Conservation (phyloP, 2,888 invertebrate species). For the Mesorhabditis sp. region DNA sequence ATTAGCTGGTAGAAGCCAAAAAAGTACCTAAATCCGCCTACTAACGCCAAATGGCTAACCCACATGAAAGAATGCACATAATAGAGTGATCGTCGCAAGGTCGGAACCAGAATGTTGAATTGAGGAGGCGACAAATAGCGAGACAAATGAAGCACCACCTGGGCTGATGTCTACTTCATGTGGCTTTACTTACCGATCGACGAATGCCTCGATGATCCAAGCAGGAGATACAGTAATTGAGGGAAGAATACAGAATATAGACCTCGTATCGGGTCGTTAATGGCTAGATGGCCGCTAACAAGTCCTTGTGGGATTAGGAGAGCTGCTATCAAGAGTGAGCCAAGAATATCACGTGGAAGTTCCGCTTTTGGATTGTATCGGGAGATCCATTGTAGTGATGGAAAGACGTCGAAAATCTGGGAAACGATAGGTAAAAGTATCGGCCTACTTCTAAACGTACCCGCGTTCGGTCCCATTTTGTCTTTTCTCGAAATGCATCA, state of each 20-base stretch:
- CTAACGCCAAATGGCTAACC: not conserved
- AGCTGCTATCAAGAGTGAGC: not conserved
- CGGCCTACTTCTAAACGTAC: not conserved
- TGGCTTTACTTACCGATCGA: conserved; percentile 19
- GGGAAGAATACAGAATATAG: conserved; percentile 28
- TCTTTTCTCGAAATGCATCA: not conserved
- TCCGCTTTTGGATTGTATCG: not conserved
- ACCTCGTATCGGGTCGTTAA: conserved; percentile 25
- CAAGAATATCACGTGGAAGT: not conserved
- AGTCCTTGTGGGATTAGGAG: not conserved
- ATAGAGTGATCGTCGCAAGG: not conserved
- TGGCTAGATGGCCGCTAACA: conserved; percentile 24
- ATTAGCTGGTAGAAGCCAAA: conserved; percentile 23
- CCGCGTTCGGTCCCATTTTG: not conserved
- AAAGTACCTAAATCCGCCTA: not conserved
- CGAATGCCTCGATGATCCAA: conserved; percentile 31
- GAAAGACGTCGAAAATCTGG: conserved; percentile 1
- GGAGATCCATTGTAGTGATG: not conserved
- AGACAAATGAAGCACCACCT: conserved; percentile 4
- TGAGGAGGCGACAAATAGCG: not conserved
- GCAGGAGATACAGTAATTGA: conserved; percentile 28
- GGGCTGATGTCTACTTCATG: not conserved
- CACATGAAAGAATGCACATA: not conserved
- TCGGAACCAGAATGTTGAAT: not conserved
- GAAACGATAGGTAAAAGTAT: not conserved